phyloP scores from a whole-genome alignment of 2,888 invertebrate species.

The Neoscelio sp. region DNA sequence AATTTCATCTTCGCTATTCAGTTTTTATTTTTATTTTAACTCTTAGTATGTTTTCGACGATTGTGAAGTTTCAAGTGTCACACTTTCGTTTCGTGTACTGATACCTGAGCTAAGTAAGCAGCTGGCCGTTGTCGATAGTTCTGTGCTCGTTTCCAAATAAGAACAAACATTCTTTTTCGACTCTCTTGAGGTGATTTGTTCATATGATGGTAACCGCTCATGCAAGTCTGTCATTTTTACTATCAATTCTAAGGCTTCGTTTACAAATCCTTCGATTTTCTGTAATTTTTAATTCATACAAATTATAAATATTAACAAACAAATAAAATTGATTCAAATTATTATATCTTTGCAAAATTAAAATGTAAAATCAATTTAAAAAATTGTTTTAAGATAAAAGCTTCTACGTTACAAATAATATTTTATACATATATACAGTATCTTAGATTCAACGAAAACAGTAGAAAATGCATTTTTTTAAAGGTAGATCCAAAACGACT shows the following conservation, averaged over 20 bases:
- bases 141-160: constrained; percentile 84
- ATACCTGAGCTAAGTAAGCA: constrained; percentile 77
- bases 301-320: constrained; percentile 3
- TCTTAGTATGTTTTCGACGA: not conserved
- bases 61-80: not conserved
- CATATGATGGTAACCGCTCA: constrained; percentile 84
- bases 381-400: too few relatives aligned
- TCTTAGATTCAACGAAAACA: too few relatives aligned
- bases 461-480: too few relatives aligned
- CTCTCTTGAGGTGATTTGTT: constrained; percentile 85
- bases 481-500: too few relatives aligned
- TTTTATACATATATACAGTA: too few relatives aligned
- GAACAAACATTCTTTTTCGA: constrained; percentile 84
- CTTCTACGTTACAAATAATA: too few relatives aligned
- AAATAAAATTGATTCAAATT: not conserved
- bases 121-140: constrained; percentile 74
- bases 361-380: too few relatives aligned
- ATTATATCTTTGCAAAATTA: too few relatives aligned
- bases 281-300: constrained; percentile 14
- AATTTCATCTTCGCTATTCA: constrained; percentile 9
- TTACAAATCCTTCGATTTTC: constrained; percentile 87
- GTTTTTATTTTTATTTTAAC: not conserved
- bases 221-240: constrained; percentile 87
- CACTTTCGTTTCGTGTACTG: not conserved
- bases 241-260: constrained; percentile 85